Conservation (phyloP, 2,888 invertebrate species). For the Pseudoips prasinana region DNA sequence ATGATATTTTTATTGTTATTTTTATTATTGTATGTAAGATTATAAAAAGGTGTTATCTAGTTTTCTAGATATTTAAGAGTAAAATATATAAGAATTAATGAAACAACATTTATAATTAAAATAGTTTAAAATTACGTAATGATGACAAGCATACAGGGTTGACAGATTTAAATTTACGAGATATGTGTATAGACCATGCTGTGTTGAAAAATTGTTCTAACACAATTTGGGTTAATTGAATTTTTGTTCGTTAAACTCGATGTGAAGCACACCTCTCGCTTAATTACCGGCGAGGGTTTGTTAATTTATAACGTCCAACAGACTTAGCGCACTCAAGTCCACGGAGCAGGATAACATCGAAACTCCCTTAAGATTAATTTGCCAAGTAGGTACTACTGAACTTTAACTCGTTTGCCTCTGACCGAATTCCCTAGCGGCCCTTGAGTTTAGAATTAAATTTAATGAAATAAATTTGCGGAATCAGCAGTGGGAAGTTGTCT, state of each 20-base stretch:
- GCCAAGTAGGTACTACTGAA: conserved; percentile 69
- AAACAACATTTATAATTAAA: conserved; percentile 38
- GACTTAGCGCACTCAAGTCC: conserved; percentile 67
- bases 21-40: too few species aligned
- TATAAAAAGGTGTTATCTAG: too few species aligned
- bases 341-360: conserved; percentile 69
- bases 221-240: conserved; percentile 74
- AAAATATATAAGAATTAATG: conserved; percentile 35
- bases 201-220: conserved; percentile 61
- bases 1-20: too few species aligned
- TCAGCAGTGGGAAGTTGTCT: conserved; percentile 61
- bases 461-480: conserved; percentile 76
- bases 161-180: conserved; percentile 55
- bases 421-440: conserved; percentile 72
- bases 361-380: conserved; percentile 82
- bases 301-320: conserved; percentile 75
- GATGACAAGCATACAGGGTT: conserved; percentile 36
- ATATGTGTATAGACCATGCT: conserved; percentile 58
- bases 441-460: conserved; percentile 76
- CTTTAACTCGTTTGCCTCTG: conserved; percentile 78
- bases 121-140: conserved; percentile 30
- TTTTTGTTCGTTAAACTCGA: conserved; percentile 72
- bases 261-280: conserved; percentile 71
- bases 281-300: conserved; percentile 75
- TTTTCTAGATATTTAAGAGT: too few species aligned